phyloP scores from a whole-genome alignment of 2,888 invertebrate genomes.

The Ormia ochracea region DNA sequence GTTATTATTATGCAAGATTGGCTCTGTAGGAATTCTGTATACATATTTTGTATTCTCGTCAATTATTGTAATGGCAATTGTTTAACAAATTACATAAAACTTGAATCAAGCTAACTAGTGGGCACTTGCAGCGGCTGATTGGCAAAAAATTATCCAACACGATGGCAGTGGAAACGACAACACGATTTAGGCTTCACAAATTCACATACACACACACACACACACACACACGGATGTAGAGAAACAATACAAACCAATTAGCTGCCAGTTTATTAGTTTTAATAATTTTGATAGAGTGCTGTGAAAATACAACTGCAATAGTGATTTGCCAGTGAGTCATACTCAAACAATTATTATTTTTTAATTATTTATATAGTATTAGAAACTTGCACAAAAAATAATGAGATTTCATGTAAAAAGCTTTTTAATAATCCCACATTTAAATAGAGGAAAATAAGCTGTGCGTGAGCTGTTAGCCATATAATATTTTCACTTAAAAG shows the following conservation, averaged over 20 bases:
- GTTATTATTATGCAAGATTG: conserved; percentile 30
- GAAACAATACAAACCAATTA: not conserved
- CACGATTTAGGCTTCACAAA: no score
- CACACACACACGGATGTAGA: no score
- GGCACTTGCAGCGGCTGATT: not conserved
- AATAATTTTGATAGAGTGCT: conserved; percentile 5
- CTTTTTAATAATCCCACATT: not conserved
- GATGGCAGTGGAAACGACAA: not conserved
- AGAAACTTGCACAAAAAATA: not conserved
- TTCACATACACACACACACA: no score
- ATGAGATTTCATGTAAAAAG: not conserved
- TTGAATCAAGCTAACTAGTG: not conserved
- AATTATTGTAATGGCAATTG: conserved; percentile 42
- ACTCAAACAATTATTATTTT: conserved; percentile 13
- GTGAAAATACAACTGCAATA: conserved; percentile 8
- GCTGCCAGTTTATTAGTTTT: not conserved
- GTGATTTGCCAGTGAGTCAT: conserved; percentile 21
- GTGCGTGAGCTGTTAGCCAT: no score
- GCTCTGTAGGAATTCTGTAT: conserved; percentile 11
- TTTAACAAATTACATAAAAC: conserved; percentile 8
- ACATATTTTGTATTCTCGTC: not conserved
- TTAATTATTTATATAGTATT: not conserved
- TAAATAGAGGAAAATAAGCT: no score
- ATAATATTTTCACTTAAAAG: no score
- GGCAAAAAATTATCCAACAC: not conserved